phyloP scores from a whole-genome alignment of 2,888 invertebrate genomes.

The Sinotaia quadrata region DNA sequence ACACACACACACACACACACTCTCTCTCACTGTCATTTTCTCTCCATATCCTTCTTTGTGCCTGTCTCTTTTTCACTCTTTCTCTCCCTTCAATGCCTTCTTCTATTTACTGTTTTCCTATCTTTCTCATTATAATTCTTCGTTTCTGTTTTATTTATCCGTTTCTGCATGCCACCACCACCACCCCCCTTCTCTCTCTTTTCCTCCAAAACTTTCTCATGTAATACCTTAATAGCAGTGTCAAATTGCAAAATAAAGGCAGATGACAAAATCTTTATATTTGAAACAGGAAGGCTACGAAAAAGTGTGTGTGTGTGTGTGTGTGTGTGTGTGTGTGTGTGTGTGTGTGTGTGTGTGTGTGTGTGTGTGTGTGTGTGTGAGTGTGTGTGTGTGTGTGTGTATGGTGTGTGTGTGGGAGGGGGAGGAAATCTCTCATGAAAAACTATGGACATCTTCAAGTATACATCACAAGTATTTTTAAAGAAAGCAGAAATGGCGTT shows the following conservation, averaged over 20 bases:
- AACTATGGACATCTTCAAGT: too few relatives aligned
- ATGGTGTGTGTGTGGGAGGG: too few relatives aligned
- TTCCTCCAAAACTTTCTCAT: neutral
- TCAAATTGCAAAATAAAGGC: too few relatives aligned
- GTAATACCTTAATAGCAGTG: too few relatives aligned
- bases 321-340: neutral
- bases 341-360: neutral
- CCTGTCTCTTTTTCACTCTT: neutral
- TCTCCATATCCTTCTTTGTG: neutral
- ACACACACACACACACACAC: conserved; percentile 5
- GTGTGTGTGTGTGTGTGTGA: neutral
- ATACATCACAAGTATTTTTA: too few relatives aligned
- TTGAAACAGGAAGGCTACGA: too few relatives aligned
- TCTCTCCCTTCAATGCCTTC: too few relatives aligned
- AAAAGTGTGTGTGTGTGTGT: neutral
- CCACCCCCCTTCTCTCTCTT: neutral
- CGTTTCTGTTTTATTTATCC: too few relatives aligned
- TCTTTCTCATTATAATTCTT: neutral
- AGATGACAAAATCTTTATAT: too few relatives aligned
- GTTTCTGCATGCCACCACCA: neutral
- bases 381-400: neutral
- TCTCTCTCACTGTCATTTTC: neutral
- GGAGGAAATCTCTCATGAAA: too few relatives aligned
- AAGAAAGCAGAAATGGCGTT: too few relatives aligned
- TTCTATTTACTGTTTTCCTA: too few relatives aligned